A percentile compares a stretch with the other conserved stretches of the same genome.
phyloP scores from a whole-genome alignment of 2,113 vertebrate species.

The Chaetura pelagica region DNA sequence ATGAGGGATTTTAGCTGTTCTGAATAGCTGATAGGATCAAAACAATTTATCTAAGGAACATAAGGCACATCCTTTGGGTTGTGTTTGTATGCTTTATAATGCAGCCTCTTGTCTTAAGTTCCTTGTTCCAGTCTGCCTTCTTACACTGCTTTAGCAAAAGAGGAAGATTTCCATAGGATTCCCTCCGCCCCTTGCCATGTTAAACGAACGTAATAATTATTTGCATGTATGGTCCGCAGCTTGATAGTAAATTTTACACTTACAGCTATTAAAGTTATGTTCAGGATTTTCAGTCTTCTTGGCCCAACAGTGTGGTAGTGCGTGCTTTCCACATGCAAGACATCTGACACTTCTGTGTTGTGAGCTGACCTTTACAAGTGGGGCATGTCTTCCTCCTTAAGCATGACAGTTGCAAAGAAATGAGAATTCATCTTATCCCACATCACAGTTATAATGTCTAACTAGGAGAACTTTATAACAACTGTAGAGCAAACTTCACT shows the following conservation, averaged over 20 bases:
- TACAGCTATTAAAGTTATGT: neutral
- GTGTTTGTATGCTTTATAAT: neutral
- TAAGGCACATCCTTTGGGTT: neutral
- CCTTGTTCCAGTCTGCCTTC: neutral
- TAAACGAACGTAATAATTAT: neutral
- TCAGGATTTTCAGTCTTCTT: neutral
- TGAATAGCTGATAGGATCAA: neutral
- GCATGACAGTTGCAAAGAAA: neutral
- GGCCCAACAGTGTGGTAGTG: rapidly evolving
- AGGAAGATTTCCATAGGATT: neutral
- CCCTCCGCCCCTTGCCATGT: neutral
- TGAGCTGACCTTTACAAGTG: neutral
- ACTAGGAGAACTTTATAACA: neutral
- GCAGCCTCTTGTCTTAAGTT: neutral
- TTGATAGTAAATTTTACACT: neutral
- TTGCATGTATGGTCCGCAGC: neutral
- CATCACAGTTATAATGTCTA: neutral
- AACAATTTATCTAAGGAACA: neutral
- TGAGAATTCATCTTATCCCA: neutral
- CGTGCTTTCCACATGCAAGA: neutral
- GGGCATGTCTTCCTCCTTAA: neutral
- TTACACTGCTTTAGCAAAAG: neutral
- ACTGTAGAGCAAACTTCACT: neutral
- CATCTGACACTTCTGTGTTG: neutral
- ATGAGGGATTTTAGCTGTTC: neutral